These are phyloP conservation scores for Petrolisthes manimaculis DNA, from an alignment of 2,888 invertebrate species.

Conservation along the genomic window DNA sequence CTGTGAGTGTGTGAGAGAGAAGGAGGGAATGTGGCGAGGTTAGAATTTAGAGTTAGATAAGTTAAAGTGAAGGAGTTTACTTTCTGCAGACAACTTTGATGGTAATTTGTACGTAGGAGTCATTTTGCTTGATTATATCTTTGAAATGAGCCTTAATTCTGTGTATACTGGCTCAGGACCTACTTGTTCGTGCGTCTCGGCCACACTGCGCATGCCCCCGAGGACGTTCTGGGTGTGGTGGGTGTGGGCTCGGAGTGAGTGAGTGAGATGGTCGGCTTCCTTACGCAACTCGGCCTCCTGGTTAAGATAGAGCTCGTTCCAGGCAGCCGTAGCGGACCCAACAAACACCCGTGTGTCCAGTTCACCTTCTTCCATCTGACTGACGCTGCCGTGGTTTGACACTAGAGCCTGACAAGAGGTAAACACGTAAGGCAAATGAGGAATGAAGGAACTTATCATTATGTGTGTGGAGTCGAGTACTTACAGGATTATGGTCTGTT, in stretches of 20 bases:
- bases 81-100: too few relatives aligned
- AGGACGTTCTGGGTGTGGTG: slow-evolving; percentile 66
- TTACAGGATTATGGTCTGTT: neutral
- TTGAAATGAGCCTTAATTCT: too few relatives aligned
- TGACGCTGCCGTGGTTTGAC: slow-evolving; percentile 56
- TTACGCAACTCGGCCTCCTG: slow-evolving; percentile 66
- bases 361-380: slow-evolving; percentile 61
- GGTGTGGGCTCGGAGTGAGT: slow-evolving; percentile 63
- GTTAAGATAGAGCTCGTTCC: slow-evolving; percentile 66
- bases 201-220: slow-evolving; percentile 52
- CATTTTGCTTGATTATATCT: too few relatives aligned
- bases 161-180: neutral
- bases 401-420: slow-evolving; percentile 44
- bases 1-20: neutral
- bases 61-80: too few relatives aligned
- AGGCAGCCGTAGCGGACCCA: slow-evolving; percentile 65
- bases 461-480: neutral
- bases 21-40: too few relatives aligned
- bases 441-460: neutral
- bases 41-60: too few relatives aligned
- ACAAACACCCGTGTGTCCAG: slow-evolving; percentile 64
- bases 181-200: slow-evolving; percentile 62
- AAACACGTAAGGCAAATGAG: neutral
- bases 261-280: slow-evolving; percentile 66
- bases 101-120: too few relatives aligned